phyloP scores from a whole-genome alignment of 1,140 invertebrate genomes.

The Vanessa tameamea region DNA sequence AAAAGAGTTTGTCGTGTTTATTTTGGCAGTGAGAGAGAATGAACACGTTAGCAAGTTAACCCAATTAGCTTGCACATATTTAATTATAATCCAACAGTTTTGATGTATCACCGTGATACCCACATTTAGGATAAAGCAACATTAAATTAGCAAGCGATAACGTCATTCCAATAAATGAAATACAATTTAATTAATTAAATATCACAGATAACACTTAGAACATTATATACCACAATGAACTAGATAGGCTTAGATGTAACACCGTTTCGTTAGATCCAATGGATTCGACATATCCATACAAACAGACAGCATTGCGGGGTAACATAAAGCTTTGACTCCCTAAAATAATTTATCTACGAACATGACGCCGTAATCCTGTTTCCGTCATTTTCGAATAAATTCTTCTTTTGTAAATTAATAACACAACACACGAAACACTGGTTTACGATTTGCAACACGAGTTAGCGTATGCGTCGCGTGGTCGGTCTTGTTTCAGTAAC shows the following conservation, averaged over 20 bases:
- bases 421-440: slow-evolving; percentile 48
- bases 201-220: slow-evolving; percentile 31
- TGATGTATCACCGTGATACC: slow-evolving; percentile 16
- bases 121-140: slow-evolving; percentile 18
- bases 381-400: slow-evolving; percentile 58
- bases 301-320: slow-evolving; percentile 58
- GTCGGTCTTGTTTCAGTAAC: slow-evolving; percentile 39
- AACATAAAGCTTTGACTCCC: slow-evolving; percentile 68
- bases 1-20: slow-evolving; percentile 16
- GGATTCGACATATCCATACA: slow-evolving; percentile 46
- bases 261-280: slow-evolving; percentile 45
- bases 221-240: slow-evolving; percentile 46
- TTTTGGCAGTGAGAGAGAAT: slow-evolving; percentile 15
- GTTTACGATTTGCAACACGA: slow-evolving; percentile 19
- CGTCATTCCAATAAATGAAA: slow-evolving; percentile 43
- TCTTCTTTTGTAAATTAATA: slow-evolving; percentile 41
- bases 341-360: slow-evolving; percentile 70
- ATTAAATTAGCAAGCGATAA: slow-evolving; percentile 41
- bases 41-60: slow-evolving; percentile 14
- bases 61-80: slow-evolving; percentile 14
- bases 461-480: slow-evolving; percentile 22
- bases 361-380: slow-evolving; percentile 57
- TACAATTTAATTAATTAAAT: slow-evolving; percentile 28
- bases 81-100: slow-evolving; percentile 17
- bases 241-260: slow-evolving; percentile 40